phyloP scores from a whole-genome alignment of 2,797 vertebrate species.

The Oryzias sinensis region DNA sequence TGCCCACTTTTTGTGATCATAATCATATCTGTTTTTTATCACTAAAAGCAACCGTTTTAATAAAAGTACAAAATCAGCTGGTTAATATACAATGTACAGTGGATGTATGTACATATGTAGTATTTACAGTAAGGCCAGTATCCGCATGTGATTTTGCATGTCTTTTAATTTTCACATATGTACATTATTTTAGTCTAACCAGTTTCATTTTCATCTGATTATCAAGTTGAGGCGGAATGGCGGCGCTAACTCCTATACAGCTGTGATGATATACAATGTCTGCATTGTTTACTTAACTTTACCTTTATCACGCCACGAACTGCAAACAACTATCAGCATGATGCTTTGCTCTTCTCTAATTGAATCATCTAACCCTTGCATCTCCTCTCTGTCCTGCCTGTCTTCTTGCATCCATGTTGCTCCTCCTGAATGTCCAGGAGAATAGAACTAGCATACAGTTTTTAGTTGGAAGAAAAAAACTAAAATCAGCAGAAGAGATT shows the following conservation, averaged over 20 bases:
- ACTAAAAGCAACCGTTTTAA: conserved; percentile 14
- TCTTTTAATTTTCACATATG: conserved; percentile 1
- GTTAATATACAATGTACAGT: conserved; percentile 20
- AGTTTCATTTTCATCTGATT: not conserved
- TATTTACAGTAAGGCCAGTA: conserved; percentile 37
- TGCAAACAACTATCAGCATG: conserved; percentile 25
- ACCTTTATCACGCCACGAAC: conserved; percentile 24
- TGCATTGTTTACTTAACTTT: conserved; percentile 30
- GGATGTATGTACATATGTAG: conserved; percentile 48
- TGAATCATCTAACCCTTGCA: conserved; percentile 32
- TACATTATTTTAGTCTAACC: conserved; percentile 8
- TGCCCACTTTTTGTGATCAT: conserved; percentile 13
- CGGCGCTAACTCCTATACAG: conserved; percentile 23
- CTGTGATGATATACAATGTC: conserved; percentile 39
- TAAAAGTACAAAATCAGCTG: conserved; percentile 35
- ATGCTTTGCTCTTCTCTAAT: conserved; percentile 33
- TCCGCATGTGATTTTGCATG: conserved; percentile 11
- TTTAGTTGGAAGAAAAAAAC: conserved; percentile 34
- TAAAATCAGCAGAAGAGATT: conserved; percentile 49
- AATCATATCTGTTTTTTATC: conserved; percentile 10
- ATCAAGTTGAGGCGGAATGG: conserved; percentile 10
- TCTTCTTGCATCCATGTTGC: conserved; percentile 47
- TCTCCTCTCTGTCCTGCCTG: conserved; percentile 40
- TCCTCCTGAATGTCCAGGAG: conserved; percentile 32
- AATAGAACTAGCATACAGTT: conserved; percentile 57